Evolutionary conservation across 2,888 invertebrate genomes (phyloP).

Genomic region (Petrolisthes cinctipes): DNA sequence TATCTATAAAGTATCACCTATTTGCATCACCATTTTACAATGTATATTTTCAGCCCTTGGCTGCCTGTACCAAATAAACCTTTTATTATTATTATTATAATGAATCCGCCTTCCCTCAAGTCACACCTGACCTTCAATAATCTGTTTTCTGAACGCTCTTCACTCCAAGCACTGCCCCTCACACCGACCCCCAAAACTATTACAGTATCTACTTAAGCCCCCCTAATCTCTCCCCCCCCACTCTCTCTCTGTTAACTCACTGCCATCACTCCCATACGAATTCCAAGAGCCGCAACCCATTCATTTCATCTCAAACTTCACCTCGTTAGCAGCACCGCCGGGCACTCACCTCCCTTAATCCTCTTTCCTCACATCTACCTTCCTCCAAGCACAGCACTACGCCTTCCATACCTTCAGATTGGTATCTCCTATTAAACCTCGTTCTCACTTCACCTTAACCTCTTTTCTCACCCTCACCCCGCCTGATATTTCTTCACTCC

Average conservation of each 20-base stretch:
- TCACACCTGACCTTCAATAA: too few species aligned
- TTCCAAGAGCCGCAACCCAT: background rate
- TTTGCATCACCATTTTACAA: too few species aligned
- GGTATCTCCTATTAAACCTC: too few species aligned
- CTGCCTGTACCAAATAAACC: too few species aligned
- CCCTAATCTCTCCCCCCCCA: background rate
- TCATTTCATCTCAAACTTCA: background rate
- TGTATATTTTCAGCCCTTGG: too few species aligned
- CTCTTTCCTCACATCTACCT: background rate
- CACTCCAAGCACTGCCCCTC: background rate
- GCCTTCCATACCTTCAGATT: background rate
- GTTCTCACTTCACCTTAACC: background rate
- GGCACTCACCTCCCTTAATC: background rate
- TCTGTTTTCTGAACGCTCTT: background rate
- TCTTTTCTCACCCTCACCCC: background rate
- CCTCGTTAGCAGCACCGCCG: background rate
- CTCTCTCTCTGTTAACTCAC: background rate
- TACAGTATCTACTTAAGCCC: background rate
- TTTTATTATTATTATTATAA: too few species aligned
- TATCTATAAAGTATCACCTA: too few species aligned
- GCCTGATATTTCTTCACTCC: background rate
- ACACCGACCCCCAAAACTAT: background rate
- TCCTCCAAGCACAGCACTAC: background rate
- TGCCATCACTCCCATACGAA: background rate
- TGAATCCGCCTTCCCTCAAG: too few species aligned